These are phyloP conservation scores for Kryptolebias ocellatus DNA, from an alignment of 2,797 vertebrate genomes.

Conservation along the genomic window DNA sequence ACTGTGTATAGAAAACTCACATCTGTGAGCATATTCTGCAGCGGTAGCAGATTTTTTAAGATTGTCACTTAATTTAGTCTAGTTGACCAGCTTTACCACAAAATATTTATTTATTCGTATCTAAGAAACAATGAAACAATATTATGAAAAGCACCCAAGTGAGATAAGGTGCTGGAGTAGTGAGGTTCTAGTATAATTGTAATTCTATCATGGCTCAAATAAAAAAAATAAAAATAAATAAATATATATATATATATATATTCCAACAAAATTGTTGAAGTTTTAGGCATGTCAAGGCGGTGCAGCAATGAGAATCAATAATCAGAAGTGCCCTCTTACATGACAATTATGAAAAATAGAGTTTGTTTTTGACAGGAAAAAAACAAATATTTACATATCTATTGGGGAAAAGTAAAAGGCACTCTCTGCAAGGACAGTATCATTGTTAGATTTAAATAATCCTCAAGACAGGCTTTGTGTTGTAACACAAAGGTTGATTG, in stretches of 20 bases:
- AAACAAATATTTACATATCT: constrained; percentile 60
- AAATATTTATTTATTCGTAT: too few species aligned
- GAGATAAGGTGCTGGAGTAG: too few species aligned
- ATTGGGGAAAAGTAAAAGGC: constrained; percentile 40
- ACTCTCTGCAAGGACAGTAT: constrained; percentile 61
- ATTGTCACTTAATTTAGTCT: too few species aligned
- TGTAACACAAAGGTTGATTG: constrained; percentile 82
- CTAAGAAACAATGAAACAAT: too few species aligned
- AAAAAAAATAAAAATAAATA: not conserved
- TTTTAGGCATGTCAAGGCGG: constrained; percentile 19
- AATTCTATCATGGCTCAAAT: too few species aligned
- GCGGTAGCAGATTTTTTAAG: too few species aligned
- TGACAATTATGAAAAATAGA: constrained; percentile 40
- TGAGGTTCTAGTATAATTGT: too few species aligned
- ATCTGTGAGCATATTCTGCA: too few species aligned
- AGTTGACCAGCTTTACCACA: too few species aligned
- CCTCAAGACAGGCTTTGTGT: constrained; percentile 77
- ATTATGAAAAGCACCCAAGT: too few species aligned
- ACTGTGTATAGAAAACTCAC: too few species aligned
- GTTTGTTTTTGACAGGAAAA: constrained; percentile 27
- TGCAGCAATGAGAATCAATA: constrained; percentile 31
- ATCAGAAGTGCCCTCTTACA: constrained; percentile 23
- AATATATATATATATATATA: not conserved
- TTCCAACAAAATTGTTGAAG: constrained; percentile 16
- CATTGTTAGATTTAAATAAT: constrained; percentile 78